phyloP scores from a whole-genome alignment of 2,888 invertebrate species.

The Acleris holmiana region DNA sequence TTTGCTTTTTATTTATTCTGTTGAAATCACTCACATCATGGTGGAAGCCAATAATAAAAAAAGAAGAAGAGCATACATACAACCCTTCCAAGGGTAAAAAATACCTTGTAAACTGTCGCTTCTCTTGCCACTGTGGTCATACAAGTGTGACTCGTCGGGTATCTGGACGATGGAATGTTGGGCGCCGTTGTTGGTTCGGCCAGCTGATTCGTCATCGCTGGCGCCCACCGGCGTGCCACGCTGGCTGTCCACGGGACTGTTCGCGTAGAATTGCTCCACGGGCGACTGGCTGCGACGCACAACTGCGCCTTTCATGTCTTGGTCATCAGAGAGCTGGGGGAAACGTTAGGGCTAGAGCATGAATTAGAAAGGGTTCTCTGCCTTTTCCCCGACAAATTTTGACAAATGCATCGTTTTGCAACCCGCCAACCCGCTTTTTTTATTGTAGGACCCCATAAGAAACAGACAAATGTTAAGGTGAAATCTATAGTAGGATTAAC shows the following conservation, averaged over 20 bases:
- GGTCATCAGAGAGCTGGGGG: conserved; percentile 76
- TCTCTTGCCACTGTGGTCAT: conserved; percentile 72
- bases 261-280: conserved; percentile 65
- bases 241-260: conserved; percentile 62
- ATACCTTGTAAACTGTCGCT: conserved; percentile 78
- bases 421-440: too few species aligned
- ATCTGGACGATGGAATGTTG: conserved; percentile 89
- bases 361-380: too few species aligned
- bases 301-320: conserved; percentile 78
- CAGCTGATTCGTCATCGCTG: conserved; percentile 79
- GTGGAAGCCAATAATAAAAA: too few species aligned
- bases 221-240: conserved; percentile 78
- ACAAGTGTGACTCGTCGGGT: conserved; percentile 75
- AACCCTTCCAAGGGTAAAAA: not conserved
- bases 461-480: not conserved
- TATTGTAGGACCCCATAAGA: too few species aligned
- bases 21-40: too few species aligned
- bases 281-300: conserved; percentile 74
- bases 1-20: too few species aligned
- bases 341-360: not conserved
- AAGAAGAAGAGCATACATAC: too few species aligned
- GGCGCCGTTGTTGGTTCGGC: conserved; percentile 78
- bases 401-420: too few species aligned
- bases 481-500: too few species aligned
- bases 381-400: too few species aligned